Base-by-base conservation (phyloP, 1,140 invertebrate genomes). In the Eubasilissa regina region DNA sequence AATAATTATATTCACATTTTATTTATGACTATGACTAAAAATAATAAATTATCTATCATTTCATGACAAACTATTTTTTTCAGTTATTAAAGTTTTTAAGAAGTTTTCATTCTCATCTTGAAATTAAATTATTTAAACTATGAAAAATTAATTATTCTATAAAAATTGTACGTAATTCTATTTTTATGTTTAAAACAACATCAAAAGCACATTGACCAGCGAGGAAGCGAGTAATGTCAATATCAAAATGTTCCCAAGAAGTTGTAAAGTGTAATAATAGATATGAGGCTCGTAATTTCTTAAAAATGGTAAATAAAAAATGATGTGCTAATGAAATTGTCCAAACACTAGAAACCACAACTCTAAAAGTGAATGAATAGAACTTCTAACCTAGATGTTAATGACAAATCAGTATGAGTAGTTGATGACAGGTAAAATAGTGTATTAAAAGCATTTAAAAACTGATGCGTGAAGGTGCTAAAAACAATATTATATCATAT, bases 151-250 rank as follows among this genome's bases (percentile, higher is more conserved):
- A 58, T 19, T 58, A 15, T 58, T 58, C 15, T 12, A 11, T 58
- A 15, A n/a, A 58, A 58, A 58, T 58, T 35, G 25, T 35, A 35
- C 6, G 25, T 35, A 35, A 35, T 35, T 35, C 25, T 35, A 51
- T 51, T 51, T 13, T 64, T 10, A 64, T n/a, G 60, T 64, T 64
- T n/a, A n/a, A 13, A 43, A 64, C 60, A 64, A 64, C 60, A 64
- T 43, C 60, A 64, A 64, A 64, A 64, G 60, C 60, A 43, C 60
- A 64, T 64, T 25, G 35, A 43, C 35, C 35, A 64, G 60, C 35
- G 35, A 62, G 19, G 35, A 62, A 8, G 25, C 25, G 17, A 58
- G 17, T 19, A 13, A 21, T 58, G 55, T 15, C 13, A 58, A 19
- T 19, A 58, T 19, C 17, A 10, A 58, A 21, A 58, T 58, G 12